Evolutionary conservation across 1,140 invertebrate genomes (phyloP), one percentile per base, ranked within the genome.

Genomic region (Leptoteleia sp.): DNA sequence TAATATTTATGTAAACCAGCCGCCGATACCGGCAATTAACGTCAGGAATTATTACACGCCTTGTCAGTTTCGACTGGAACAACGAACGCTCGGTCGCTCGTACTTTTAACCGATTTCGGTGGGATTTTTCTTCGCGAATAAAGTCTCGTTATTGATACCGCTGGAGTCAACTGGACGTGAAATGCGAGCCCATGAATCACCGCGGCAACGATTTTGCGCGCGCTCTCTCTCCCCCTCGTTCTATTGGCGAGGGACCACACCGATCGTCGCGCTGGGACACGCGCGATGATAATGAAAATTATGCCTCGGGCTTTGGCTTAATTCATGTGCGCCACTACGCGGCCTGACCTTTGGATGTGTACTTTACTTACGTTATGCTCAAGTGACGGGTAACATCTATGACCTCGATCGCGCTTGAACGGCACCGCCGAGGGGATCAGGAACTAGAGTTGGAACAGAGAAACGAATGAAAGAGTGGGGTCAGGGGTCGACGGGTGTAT

Each of bases 281-380:
- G 67, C 54, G 64, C 72, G 47, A 61, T 54, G 77, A 79, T 82
- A 83, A 85, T 85, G 80, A 79, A 83, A 83, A 80, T 83, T 78
- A 80, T 83, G 75, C 54, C 40, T 55, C 16, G 55, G 48, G 62
- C 61, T 50, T 61, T 16, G 52, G 57, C 67, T 77, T 78, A 80
- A 82, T 80, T 82, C 75, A 79, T 79, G 62, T 65, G 54, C 67
- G 61, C 67, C 40, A 71, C 55, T 47, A 71, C 43, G 70, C 59
- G 48, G 76, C 37, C 48, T 80, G 79, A 82, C 76, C 79, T 79
- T 79, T 76, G 50, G 37, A 76, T 62, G 68, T 64, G 50, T 75
- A 80, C 71, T 62, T 78, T 82, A 75, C 65, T 77, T 79, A 73
- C 59, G 72, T 79, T 80, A 80, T 81, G 72, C 78, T 37, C 54